Evolutionary conservation across 2,888 invertebrate species (phyloP).

Genomic region (Notodonta dromedarius): DNA sequence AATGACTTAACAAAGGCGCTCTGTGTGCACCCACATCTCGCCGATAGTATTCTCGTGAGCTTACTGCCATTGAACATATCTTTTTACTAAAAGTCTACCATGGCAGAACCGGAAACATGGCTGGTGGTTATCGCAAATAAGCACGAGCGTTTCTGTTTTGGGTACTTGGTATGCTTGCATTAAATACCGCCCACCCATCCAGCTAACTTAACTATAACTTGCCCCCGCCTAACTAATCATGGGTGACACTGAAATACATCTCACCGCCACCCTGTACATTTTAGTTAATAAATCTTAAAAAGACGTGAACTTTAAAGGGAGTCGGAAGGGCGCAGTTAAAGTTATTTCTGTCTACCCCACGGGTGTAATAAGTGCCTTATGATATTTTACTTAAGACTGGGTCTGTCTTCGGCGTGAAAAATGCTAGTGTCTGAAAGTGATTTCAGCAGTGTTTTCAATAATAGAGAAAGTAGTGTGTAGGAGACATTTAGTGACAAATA

Average conservation of each 20-base stretch:
- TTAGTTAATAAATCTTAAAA: conserved; percentile 5
- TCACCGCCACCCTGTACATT: conserved; percentile 1
- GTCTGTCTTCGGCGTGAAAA: background rate
- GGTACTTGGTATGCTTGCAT: no score
- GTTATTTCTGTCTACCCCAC: conserved; percentile 46
- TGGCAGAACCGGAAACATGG: no score
- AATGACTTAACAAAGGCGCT: no score
- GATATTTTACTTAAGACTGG: conserved; percentile 8
- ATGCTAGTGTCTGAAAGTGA: background rate
- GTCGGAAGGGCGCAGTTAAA: conserved; percentile 22
- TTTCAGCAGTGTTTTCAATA: background rate
- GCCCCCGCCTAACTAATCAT: conserved; percentile 4
- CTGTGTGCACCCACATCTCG: no score
- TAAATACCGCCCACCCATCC: background rate
- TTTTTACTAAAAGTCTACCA: no score
- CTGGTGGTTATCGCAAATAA: no score
- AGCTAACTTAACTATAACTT: background rate
- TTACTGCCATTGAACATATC: no score
- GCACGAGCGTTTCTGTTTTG: no score
- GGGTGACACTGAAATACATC: conserved; percentile 2
- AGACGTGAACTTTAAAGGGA: conserved; percentile 9
- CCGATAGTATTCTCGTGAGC: no score
- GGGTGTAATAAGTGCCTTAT: conserved; percentile 41
- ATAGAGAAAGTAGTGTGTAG: no score
- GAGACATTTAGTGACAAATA: no score